These are phyloP conservation scores for Drosophila novamexicana DNA, from an alignment of 1,140 invertebrate species.

Conservation along the genomic window DNA sequence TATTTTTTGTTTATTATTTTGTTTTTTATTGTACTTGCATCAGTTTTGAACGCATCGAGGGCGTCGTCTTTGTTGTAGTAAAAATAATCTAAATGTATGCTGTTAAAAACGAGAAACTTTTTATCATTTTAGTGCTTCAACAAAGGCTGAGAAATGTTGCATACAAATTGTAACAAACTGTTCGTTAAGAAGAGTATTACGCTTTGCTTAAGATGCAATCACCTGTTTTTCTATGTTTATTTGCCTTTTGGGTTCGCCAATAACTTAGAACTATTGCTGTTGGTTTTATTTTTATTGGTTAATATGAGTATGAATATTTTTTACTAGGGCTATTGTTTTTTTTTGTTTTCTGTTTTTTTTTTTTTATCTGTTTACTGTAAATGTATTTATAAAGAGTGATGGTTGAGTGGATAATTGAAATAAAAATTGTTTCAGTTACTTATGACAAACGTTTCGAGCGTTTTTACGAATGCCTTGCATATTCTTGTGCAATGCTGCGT, in stretches of 20 bases:
- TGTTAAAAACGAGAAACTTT: constrained; percentile 57
- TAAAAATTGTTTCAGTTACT: constrained; percentile 70
- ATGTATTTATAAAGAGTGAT: constrained; percentile 61
- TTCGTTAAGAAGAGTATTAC: constrained; percentile 3
- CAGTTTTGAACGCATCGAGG: constrained; percentile 51
- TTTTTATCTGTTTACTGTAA: constrained; percentile 33
- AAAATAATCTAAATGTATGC: constrained; percentile 62
- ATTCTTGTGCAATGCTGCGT: constrained; percentile 17
- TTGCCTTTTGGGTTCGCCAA: constrained; percentile 57
- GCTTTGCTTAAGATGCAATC: constrained; percentile 11
- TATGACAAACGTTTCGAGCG: constrained; percentile 30
- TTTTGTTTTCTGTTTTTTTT: constrained; percentile 28
- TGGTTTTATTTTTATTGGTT: constrained; percentile 57
- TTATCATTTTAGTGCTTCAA: constrained; percentile 17
- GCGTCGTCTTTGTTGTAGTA: constrained; percentile 52
- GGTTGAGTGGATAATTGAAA: constrained; percentile 74
- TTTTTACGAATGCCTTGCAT: not conserved
- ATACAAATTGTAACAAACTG: constrained; percentile 14
- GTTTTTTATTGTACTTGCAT: constrained; percentile 72
- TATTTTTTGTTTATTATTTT: constrained; percentile 37
- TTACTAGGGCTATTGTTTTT: constrained; percentile 71
- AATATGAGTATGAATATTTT: constrained; percentile 70
- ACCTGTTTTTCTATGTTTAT: constrained; percentile 33
- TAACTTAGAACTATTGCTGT: constrained; percentile 73
- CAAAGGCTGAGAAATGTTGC: constrained; percentile 20